Conservation (phyloP, 2,888 invertebrate genomes). For the Polydesmus complanatus region DNA sequence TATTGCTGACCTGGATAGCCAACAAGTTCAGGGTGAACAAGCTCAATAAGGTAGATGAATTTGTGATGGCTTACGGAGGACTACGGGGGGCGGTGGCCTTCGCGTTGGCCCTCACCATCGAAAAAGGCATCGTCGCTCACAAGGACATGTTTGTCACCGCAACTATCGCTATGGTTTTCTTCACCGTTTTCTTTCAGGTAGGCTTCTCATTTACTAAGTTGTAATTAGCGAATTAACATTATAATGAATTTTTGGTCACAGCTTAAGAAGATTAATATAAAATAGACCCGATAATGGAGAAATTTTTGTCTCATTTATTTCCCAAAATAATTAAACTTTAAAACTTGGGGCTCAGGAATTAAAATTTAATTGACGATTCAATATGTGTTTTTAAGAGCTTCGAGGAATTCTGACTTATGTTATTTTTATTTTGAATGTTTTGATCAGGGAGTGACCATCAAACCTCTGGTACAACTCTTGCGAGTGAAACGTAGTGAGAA, state of each 20-base stretch:
- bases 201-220: too few relatives aligned
- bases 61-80: conserved; percentile 93
- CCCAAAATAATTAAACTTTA: conserved; percentile 48
- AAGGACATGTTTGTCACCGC: conserved; percentile 97
- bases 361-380: too few relatives aligned
- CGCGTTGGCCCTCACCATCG: conserved; percentile 77
- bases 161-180: conserved; percentile 91
- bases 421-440: conserved; percentile 26
- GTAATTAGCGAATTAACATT: too few relatives aligned
- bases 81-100: conserved; percentile 94
- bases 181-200: conserved; percentile 94
- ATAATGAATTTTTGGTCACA: too few relatives aligned
- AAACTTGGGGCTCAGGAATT: too few relatives aligned
- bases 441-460: conserved; percentile 96
- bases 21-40: conserved; percentile 85
- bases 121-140: conserved; percentile 63
- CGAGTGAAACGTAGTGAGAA: conserved; percentile 84
- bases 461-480: conserved; percentile 83
- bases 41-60: conserved; percentile 83
- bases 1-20: conserved; percentile 72
- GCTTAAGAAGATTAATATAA: too few relatives aligned
- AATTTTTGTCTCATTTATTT: too few relatives aligned
- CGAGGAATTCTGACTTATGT: too few relatives aligned
- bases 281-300: too few relatives aligned
- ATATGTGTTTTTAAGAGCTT: too few relatives aligned